Evolutionary conservation across 2,797 vertebrate species (phyloP).

Genomic region (Macropus fuliginosus): DNA sequence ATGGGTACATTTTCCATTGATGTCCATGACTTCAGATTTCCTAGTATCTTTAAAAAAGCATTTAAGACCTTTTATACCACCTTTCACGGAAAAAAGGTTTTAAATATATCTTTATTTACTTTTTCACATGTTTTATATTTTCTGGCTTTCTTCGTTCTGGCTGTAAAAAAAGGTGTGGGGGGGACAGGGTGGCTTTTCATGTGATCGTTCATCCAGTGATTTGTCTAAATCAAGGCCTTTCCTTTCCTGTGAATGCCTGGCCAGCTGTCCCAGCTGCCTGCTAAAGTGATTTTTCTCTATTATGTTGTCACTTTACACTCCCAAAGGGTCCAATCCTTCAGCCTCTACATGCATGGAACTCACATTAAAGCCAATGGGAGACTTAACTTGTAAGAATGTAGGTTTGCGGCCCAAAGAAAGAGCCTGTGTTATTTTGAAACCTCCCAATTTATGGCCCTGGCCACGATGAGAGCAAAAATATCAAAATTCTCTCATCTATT

Average conservation of each 20-base stretch:
- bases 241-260: slow-evolving; percentile 71
- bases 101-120: slow-evolving; percentile 75
- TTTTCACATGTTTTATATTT: slow-evolving; percentile 81
- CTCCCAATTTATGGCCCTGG: not conserved
- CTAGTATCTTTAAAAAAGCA: slow-evolving; percentile 62
- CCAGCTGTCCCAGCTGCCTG: slow-evolving; percentile 81
- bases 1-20: slow-evolving; percentile 73
- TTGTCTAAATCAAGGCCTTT: slow-evolving; percentile 77
- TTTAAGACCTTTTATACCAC: slow-evolving; percentile 71
- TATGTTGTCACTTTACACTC: slow-evolving; percentile 81
- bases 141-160: slow-evolving; percentile 79
- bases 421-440: slow-evolving; percentile 46
- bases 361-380: slow-evolving; percentile 72
- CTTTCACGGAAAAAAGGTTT: slow-evolving; percentile 64
- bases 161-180: slow-evolving; percentile 67
- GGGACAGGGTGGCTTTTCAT: slow-evolving; percentile 65
- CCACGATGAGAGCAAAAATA: not conserved
- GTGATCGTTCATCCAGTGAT: slow-evolving; percentile 81
- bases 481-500: not conserved
- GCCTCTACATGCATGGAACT: slow-evolving; percentile 75
- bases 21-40: slow-evolving; percentile 65
- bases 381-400: slow-evolving; percentile 67
- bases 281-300: slow-evolving; percentile 82
- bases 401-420: slow-evolving; percentile 54
- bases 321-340: slow-evolving; percentile 75